These are phyloP conservation scores for Trisateles emortualis DNA, from an alignment of 2,888 invertebrate genomes.

Conservation along the genomic window DNA sequence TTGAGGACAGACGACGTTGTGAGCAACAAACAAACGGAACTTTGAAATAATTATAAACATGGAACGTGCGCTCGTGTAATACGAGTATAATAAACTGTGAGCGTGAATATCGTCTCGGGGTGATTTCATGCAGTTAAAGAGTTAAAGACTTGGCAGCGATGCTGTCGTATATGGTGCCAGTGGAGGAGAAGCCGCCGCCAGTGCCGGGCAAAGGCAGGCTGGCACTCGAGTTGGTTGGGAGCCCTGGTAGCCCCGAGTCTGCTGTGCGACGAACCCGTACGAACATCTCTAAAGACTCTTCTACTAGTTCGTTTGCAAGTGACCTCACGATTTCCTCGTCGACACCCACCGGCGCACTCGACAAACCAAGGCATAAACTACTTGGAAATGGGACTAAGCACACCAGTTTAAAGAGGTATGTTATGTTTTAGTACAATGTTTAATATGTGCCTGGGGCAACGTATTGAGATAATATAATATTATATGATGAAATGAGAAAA, in stretches of 20 bases:
- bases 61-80: slow-evolving; percentile 36
- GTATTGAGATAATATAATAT: no score
- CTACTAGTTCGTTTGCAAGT: slow-evolving; percentile 90
- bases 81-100: slow-evolving; percentile 16
- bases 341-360: slow-evolving; percentile 88
- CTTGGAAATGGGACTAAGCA: slow-evolving; percentile 91
- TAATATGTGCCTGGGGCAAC: no score
- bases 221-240: slow-evolving; percentile 79
- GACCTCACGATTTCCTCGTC: slow-evolving; percentile 89
- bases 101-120: slow-evolving; percentile 32
- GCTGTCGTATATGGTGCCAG: slow-evolving; percentile 93
- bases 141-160: slow-evolving; percentile 73
- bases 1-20: slow-evolving; percentile 36
- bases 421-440: background rate
- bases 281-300: slow-evolving; percentile 89
- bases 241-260: slow-evolving; percentile 74
- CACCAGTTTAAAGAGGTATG: slow-evolving; percentile 90
- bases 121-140: slow-evolving; percentile 39
- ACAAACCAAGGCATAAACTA: slow-evolving; percentile 89
- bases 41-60: slow-evolving; percentile 29
- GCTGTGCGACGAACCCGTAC: slow-evolving; percentile 65
- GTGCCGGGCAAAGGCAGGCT: slow-evolving; percentile 84
- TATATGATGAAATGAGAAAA: no score
- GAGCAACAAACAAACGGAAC: slow-evolving; percentile 25
- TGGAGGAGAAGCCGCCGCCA: slow-evolving; percentile 91